Percentiles rank a stretch among this genome's conserved stretches.
Conservation (phyloP, 2,113 vertebrate species). For the Leuciscus idus region DNA sequence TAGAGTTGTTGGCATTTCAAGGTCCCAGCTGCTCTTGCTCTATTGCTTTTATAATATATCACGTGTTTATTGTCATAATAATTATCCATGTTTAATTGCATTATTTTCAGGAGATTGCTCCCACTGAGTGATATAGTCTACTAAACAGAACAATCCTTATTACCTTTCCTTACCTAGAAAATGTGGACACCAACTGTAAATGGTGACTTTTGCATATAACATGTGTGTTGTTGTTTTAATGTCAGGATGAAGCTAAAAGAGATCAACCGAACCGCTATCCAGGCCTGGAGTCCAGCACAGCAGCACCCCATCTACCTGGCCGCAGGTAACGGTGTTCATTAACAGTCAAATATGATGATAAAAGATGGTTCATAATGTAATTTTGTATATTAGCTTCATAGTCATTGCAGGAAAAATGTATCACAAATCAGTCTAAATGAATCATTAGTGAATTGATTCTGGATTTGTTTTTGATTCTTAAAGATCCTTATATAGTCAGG, state of each 20-base stretch:
- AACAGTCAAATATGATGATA: not conserved
- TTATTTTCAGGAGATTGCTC: not conserved
- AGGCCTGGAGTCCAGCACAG: slow-evolving; percentile 94
- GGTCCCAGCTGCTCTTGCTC: not conserved
- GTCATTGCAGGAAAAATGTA: not conserved
- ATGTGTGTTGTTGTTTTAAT: too few relatives aligned
- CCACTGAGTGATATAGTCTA: not conserved
- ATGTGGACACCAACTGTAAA: too few relatives aligned
- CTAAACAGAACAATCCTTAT: not conserved
- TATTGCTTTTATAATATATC: too few relatives aligned
- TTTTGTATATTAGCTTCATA: not conserved
- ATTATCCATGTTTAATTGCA: not conserved
- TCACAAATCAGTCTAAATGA: not conserved
- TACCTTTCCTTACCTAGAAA: not conserved
- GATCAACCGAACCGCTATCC: slow-evolving; percentile 91
- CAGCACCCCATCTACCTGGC: slow-evolving; percentile 94
- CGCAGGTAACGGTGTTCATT: slow-evolving; percentile 77
- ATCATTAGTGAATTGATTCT: not conserved
- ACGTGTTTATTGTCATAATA: too few relatives aligned
- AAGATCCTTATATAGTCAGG: not conserved
- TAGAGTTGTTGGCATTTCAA: not conserved
- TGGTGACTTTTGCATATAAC: not conserved
- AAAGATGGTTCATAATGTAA: not conserved
- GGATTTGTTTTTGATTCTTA: not conserved
- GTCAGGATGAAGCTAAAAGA: slow-evolving; percentile 95